Conservation (phyloP, 1,140 invertebrate species). For the Drosophila sp. region DNA sequence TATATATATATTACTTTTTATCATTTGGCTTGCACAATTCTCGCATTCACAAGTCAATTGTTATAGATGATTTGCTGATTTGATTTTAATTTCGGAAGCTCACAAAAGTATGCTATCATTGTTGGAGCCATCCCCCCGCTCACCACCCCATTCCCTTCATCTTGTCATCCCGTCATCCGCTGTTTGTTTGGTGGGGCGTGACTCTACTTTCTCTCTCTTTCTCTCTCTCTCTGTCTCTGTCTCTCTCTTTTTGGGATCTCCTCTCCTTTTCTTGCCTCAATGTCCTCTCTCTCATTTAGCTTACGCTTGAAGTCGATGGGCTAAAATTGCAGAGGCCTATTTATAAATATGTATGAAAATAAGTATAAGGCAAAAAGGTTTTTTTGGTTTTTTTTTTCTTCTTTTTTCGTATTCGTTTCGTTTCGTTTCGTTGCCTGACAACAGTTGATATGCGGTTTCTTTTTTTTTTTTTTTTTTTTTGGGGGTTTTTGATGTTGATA, state of each 20-base stretch:
- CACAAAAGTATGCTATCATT: slow-evolving; percentile 40
- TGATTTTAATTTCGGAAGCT: slow-evolving; percentile 53
- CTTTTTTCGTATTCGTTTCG: slow-evolving; percentile 29
- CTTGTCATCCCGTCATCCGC: not conserved
- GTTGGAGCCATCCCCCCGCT: not conserved
- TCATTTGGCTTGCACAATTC: slow-evolving; percentile 35
- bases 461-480: slow-evolving; percentile 21
- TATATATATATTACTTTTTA: slow-evolving; percentile 15
- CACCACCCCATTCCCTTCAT: slow-evolving; percentile 9
- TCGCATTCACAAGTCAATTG: slow-evolving; percentile 56
- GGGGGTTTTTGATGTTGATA: slow-evolving; percentile 59
- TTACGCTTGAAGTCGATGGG: slow-evolving; percentile 41
- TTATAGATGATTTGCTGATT: slow-evolving; percentile 56
- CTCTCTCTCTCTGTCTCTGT: not conserved
- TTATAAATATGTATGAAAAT: slow-evolving; percentile 62
- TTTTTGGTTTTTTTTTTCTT: slow-evolving; percentile 7
- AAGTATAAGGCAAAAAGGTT: slow-evolving; percentile 27
- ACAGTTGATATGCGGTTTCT: slow-evolving; percentile 66
- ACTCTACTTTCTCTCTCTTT: slow-evolving; percentile 15
- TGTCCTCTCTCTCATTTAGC: slow-evolving; percentile 3
- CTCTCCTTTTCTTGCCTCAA: not conserved
- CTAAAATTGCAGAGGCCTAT: slow-evolving; percentile 62
- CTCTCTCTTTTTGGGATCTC: not conserved
- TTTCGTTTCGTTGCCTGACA: slow-evolving; percentile 46
- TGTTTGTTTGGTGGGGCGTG: slow-evolving; percentile 35